Base-by-base conservation (phyloP, 2,888 invertebrate species). In the Mythimna loreyi region DNA sequence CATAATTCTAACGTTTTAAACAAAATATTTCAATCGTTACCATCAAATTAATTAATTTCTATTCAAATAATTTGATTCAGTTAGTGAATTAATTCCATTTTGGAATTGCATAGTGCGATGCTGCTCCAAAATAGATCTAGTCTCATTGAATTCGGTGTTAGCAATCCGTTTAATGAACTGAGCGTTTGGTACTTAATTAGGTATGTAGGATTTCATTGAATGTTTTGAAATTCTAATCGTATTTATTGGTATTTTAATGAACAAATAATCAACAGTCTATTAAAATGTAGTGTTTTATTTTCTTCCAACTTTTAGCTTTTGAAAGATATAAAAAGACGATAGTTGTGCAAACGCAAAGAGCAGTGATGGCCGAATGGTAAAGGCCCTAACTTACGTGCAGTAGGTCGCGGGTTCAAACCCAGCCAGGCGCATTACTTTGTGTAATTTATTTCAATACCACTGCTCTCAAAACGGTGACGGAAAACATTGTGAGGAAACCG, bases 11-110 rank as follows among this genome's bases (percentile, higher is more conserved):
- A n/a, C n/a, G n/a, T n/a, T n/a, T n/a, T n/a, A n/a, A n/a, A n/a
- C n/a, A n/a, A n/a, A n/a, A n/a, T n/a, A 21, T 77, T 65, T 65
- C 28, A 61, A 60, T 60, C 5, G 40, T 50, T 45, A 11, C 13
- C 66, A 62, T 57, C 33, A 56, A 56, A 60, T 52, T 45, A 73
- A 64, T 68, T 78, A 45, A 64, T 78, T 79, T 68, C 33, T 28
- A 67, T 73, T 61, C 49, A 73, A 58, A 67, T 58, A n/a, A 67
- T 67, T 61, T 60, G 21, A 73, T 58, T 53, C 57, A 58, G 64
- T 74, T 64, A 50, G 56, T 50, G 50, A 68, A 79, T 74, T 61
- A 79, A 77, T 74, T 67, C 61, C 19, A 50, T 79, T 73, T 67
- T 64, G 67, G 68, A 64, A 78, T 53, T 64, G 57, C 63, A 49